phyloP scores from a whole-genome alignment of 2,797 vertebrate genomes.

The Meda fulgida region DNA sequence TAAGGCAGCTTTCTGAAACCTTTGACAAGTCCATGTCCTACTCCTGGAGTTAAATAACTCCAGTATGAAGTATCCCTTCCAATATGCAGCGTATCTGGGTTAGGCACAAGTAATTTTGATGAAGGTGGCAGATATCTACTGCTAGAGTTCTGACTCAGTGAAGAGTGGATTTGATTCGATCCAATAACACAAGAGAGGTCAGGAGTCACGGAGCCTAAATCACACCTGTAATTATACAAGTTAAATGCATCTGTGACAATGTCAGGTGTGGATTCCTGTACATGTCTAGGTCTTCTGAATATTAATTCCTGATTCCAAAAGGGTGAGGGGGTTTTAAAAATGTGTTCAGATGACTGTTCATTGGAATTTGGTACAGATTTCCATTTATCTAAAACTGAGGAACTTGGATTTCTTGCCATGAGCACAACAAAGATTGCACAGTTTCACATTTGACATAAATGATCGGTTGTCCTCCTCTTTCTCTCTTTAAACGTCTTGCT shows the following conservation, averaged over 20 bases:
- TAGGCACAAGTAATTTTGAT: slow-evolving; percentile 2
- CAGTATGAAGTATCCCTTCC: slow-evolving; percentile 37
- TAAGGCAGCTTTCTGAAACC: slow-evolving; percentile 25
- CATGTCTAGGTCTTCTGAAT: slow-evolving; percentile 52
- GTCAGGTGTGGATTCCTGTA: slow-evolving; percentile 3
- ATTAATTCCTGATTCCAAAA: slow-evolving; percentile 66
- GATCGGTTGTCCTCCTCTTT: slow-evolving; percentile 8
- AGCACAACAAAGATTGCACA: background rate
- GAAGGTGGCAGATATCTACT: slow-evolving; percentile 11
- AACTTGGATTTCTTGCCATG: slow-evolving; percentile 65
- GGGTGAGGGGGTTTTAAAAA: slow-evolving; percentile 78
- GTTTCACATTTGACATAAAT: slow-evolving; percentile 13
- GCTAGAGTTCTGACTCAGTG: slow-evolving; percentile 58
- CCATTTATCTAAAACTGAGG: slow-evolving; percentile 72
- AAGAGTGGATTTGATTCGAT: slow-evolving; percentile 48
- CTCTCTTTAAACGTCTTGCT: background rate
- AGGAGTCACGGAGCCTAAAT: slow-evolving; percentile 49
- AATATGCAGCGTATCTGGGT: slow-evolving; percentile 18
- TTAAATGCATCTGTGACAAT: slow-evolving; percentile 61
- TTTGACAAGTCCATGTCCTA: slow-evolving; percentile 28
- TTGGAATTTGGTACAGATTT: slow-evolving; percentile 65
- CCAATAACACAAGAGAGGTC: slow-evolving; percentile 65
- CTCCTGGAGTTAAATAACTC: slow-evolving; percentile 36
- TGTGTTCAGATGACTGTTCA: slow-evolving; percentile 62
- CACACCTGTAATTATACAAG: slow-evolving; percentile 48